phyloP scores from a whole-genome alignment of 2,888 invertebrate genomes.

The Eupithecia subumbrata region DNA sequence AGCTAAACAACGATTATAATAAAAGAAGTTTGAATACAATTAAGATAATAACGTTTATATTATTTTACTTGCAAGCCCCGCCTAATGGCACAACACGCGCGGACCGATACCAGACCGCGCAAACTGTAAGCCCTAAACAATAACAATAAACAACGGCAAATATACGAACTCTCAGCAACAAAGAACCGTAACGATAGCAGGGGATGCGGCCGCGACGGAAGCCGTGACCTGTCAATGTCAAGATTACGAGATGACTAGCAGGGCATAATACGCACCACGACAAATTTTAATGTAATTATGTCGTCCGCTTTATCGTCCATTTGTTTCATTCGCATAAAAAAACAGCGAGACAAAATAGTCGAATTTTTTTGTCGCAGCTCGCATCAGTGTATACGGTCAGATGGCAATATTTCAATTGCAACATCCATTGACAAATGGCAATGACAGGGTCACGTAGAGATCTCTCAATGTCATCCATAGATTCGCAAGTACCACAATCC shows the following conservation, averaged over 20 bases:
- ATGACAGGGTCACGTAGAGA: not conserved
- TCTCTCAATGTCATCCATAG: not conserved
- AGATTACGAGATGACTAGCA: not conserved
- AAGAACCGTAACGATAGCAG: constrained; percentile 70
- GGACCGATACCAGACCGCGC: constrained; percentile 70
- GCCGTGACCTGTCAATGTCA: not conserved
- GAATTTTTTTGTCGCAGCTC: not conserved
- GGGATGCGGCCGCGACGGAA: not conserved
- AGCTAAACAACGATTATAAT: not conserved
- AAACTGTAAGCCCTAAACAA: constrained; percentile 63
- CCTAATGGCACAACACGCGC: constrained; percentile 72
- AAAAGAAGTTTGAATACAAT: not conserved
- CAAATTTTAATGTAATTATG: not conserved
- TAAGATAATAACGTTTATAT: not conserved
- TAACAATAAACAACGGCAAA: constrained; percentile 78
- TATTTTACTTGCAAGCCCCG: constrained; percentile 27
- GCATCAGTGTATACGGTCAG: not conserved
- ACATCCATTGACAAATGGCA: not conserved
- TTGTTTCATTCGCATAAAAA: not conserved
- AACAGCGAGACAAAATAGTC: not conserved
- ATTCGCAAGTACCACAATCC: not conserved
- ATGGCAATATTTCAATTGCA: not conserved
- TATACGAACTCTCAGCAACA: constrained; percentile 75
- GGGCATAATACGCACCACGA: not conserved
- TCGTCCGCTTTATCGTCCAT: not conserved